Conservation (phyloP, 2,113 vertebrate genomes). For the Polyodon spathula region DNA sequence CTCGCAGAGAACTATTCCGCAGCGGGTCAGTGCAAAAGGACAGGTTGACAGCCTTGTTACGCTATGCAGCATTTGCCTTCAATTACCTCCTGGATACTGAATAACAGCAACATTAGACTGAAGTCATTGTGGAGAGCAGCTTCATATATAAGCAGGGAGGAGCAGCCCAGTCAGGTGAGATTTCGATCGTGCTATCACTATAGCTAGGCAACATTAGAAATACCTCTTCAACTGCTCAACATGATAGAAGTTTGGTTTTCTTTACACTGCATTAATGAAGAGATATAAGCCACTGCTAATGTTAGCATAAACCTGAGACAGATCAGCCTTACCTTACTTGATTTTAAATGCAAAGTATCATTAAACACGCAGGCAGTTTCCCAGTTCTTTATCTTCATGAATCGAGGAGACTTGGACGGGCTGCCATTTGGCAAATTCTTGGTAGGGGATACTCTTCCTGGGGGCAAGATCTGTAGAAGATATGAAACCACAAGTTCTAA, state of each 20-base stretch:
- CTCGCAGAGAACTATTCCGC: conserved; percentile 1
- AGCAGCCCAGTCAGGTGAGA: conserved; percentile 43
- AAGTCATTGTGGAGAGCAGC: conserved; percentile 31
- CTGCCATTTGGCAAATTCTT: conserved; percentile 70
- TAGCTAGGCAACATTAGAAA: conserved; percentile 28
- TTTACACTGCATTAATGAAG: too few species aligned
- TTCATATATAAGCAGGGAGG: conserved; percentile 26
- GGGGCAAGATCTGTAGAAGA: conserved; percentile 45
- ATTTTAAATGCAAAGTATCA: conserved; percentile 77
- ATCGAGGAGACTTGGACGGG: conserved; percentile 86
- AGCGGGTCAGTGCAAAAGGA: conserved; percentile 29
- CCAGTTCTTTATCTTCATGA: conserved; percentile 91
- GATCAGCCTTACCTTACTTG: conserved; percentile 61
- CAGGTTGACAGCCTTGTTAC: conserved; percentile 22
- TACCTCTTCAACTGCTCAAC: conserved; percentile 17
- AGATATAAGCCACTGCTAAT: too few species aligned
- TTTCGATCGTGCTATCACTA: conserved; percentile 48
- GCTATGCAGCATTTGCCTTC: conserved; percentile 30
- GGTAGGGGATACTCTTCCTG: conserved; percentile 61
- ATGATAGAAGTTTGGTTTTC: too few species aligned
- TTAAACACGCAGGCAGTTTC: conserved; percentile 72
- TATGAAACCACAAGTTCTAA: too few species aligned
- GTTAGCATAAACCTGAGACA: too few species aligned
- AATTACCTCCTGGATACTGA: conserved; percentile 20
- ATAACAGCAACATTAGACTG: conserved; percentile 19